Evolutionary conservation across 2,113 vertebrate genomes (phyloP), one percentile per base, ranked within the genome.

Genomic region (cat (Felis catus)): DNA sequence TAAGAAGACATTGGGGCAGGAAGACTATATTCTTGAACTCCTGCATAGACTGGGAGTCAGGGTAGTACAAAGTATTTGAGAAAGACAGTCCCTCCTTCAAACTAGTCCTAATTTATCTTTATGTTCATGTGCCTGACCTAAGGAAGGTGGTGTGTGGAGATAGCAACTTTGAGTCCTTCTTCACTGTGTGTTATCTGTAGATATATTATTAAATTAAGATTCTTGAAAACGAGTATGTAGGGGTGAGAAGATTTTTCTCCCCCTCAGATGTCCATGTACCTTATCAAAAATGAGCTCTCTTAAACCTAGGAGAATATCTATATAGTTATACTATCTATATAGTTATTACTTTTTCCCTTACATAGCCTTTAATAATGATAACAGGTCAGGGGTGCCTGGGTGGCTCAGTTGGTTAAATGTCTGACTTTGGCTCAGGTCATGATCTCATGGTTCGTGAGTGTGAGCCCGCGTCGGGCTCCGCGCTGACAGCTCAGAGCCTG

Each of bases 211-310:
- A 78, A 73, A 18, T 90, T 6, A 70, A 71, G 45, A 90, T 33
- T 19, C 51, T 66, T 81, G 53, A 73, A 84, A 97, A 84, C 33
- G 68, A 51, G 8, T 48, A 51, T 68, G 8, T 81, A 70, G 36
- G 4, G 93, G 3, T 80, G 70, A 86, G 45, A 19, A 79, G 29
- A 45, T 19, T 36, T 79, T 65, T 84, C 45, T 73, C 25, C 51
- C 88, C 91, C 97, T 63, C 51, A 93, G 31, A 45, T 89, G 19
- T 76, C 58, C 29, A 36, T 41, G 36, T 91, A 7, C 53, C 33
- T 45, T 91, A 73, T 71, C 14, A 89, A 79, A 96, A 84, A 74
- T 5, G 73, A 95, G 15, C 53, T 85, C 82, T 94, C 33, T 71
- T 36, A 74, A 73, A 41, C 90, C 33, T 36, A 36, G 7, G 15